Conservation (phyloP, 2,797 vertebrate species). For the Spinus pinus region DNA sequence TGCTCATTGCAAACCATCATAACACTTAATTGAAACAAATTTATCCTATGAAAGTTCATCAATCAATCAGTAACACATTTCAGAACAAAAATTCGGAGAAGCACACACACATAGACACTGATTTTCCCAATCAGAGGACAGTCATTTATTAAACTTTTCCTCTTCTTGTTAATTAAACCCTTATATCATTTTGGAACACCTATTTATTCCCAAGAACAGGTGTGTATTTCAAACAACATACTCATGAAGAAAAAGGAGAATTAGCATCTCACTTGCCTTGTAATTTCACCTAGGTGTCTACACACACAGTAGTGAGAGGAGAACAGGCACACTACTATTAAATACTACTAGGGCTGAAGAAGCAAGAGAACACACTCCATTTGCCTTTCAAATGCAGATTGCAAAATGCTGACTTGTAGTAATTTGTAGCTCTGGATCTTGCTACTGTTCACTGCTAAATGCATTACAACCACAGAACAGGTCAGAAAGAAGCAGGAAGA, state of each 20-base stretch:
- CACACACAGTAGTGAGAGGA: background rate
- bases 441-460: background rate
- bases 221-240: background rate
- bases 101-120: background rate
- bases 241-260: background rate
- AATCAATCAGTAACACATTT: background rate
- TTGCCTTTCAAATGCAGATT: background rate
- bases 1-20: background rate
- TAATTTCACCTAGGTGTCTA: background rate
- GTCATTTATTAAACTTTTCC: background rate
- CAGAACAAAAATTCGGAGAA: background rate
- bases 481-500: background rate
- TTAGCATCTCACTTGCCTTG: background rate
- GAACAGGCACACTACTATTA: background rate
- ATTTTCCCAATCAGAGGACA: background rate
- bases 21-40: background rate
- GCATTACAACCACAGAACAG: background rate
- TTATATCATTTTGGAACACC: background rate
- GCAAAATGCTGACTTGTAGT: conserved; percentile 4
- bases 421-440: background rate
- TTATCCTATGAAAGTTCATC: background rate
- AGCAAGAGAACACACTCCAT: background rate
- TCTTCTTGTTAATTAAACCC: background rate
- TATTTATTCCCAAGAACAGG: background rate
- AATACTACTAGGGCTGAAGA: background rate